phyloP scores from a whole-genome alignment of 2,113 vertebrate species.

The Pongo pygmaeus region DNA sequence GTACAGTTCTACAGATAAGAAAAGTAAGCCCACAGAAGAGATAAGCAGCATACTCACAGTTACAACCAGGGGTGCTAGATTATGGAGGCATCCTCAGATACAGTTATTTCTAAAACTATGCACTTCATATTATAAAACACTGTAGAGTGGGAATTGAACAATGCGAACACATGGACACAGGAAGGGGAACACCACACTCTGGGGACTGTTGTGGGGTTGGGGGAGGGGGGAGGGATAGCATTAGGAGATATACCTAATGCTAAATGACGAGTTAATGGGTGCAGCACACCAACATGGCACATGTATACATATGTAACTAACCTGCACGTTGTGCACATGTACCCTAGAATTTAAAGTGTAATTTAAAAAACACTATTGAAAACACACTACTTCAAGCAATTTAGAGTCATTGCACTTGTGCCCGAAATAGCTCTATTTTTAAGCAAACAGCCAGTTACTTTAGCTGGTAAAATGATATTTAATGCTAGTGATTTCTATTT shows the following conservation, averaged over 20 bases:
- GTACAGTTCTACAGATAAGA: not conserved
- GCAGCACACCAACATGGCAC: too few relatives aligned
- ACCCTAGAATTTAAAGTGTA: too few relatives aligned
- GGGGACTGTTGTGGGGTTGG: too few relatives aligned
- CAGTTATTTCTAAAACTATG: not conserved
- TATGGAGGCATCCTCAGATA: not conserved
- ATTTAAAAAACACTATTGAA: not conserved
- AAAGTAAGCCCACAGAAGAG: not conserved
- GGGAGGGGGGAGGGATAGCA: too few relatives aligned
- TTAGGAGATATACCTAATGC: too few relatives aligned
- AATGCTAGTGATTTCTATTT: not conserved
- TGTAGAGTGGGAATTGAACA: not conserved
- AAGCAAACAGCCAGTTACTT: not conserved
- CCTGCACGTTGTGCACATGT: too few relatives aligned
- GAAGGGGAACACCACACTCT: too few relatives aligned
- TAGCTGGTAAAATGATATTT: not conserved
- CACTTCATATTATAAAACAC: not conserved
- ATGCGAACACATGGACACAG: too few relatives aligned
- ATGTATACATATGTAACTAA: too few relatives aligned
- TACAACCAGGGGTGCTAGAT: not conserved
- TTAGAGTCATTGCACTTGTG: not conserved
- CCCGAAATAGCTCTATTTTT: not conserved
- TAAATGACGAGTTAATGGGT: too few relatives aligned
- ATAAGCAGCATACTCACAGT: not conserved
- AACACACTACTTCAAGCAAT: not conserved